Conservation (phyloP, 1,140 invertebrate genomes). For the Hesperophylax magnus region DNA sequence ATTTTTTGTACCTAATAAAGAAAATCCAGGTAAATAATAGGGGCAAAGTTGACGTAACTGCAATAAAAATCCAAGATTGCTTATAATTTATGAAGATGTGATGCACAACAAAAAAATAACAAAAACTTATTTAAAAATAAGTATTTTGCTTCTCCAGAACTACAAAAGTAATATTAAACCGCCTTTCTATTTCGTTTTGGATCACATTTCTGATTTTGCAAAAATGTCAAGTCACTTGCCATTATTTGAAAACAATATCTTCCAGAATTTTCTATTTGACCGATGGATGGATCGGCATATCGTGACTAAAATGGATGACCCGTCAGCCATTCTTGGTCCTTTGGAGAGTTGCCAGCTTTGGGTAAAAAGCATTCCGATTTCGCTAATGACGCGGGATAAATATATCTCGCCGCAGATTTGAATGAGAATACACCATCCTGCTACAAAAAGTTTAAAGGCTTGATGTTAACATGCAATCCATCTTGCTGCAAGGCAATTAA, state of each 20-base stretch:
- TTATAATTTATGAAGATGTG: no score
- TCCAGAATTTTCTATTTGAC: constrained; percentile 29
- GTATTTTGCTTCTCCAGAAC: not conserved
- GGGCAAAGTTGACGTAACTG: no score
- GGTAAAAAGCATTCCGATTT: constrained; percentile 52
- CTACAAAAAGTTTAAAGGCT: no score
- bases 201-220: not conserved
- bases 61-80: no score
- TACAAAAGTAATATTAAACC: not conserved
- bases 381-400: constrained; percentile 40
- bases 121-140: no score
- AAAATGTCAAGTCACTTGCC: constrained; percentile 19
- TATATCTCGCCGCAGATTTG: constrained; percentile 21
- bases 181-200: no score
- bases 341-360: constrained; percentile 48
- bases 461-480: no score
- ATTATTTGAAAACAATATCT: constrained; percentile 42
- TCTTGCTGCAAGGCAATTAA: no score
- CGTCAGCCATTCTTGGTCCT: constrained; percentile 45
- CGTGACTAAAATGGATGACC: constrained; percentile 52
- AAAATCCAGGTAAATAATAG: no score
- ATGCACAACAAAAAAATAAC: no score
- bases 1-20: no score
- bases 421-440: not conserved
- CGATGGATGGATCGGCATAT: constrained; percentile 49